A percentile compares a stretch with the other conserved stretches of the same genome.
Conservation (phyloP, 2,888 invertebrate species). For the Elysia crispata region DNA sequence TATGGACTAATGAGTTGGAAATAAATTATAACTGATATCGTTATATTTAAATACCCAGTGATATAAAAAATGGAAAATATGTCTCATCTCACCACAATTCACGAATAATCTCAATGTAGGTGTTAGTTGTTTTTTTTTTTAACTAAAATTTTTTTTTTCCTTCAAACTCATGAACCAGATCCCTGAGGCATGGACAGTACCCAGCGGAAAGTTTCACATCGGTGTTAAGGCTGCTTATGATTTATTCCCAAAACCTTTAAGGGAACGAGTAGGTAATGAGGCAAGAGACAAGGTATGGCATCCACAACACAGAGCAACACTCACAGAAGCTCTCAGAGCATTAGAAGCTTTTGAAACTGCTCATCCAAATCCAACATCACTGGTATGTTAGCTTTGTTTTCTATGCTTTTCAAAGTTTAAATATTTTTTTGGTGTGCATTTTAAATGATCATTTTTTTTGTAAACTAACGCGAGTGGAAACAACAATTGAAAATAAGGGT, state of each 20-base stretch:
- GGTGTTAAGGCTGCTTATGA: conserved; percentile 92
- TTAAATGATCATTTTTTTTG: too few relatives aligned
- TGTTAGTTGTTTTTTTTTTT: not conserved
- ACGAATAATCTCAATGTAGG: not conserved
- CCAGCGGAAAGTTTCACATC: conserved; percentile 89
- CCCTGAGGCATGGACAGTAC: conserved; percentile 89
- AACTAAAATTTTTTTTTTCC: not conserved
- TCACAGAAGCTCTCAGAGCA: conserved; percentile 87
- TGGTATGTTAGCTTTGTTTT: conserved; percentile 32
- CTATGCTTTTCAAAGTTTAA: too few relatives aligned
- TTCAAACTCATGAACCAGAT: conserved; percentile 80
- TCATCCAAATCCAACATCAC: conserved; percentile 30
- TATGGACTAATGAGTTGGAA: too few relatives aligned
- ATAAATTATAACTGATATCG: too few relatives aligned
- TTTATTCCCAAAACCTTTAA: conserved; percentile 89
- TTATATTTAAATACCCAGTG: too few relatives aligned
- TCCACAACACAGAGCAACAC: conserved; percentile 86
- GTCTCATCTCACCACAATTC: not conserved
- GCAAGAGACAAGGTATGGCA: conserved; percentile 91
- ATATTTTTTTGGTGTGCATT: too few relatives aligned
- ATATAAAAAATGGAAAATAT: too few relatives aligned
- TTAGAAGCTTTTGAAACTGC: conserved; percentile 85
- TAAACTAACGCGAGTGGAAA: too few relatives aligned
- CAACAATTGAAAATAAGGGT: too few relatives aligned
- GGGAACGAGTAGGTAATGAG: conserved; percentile 87